Conservation (phyloP, 2,888 invertebrate species). For the Epinotia ramella region DNA sequence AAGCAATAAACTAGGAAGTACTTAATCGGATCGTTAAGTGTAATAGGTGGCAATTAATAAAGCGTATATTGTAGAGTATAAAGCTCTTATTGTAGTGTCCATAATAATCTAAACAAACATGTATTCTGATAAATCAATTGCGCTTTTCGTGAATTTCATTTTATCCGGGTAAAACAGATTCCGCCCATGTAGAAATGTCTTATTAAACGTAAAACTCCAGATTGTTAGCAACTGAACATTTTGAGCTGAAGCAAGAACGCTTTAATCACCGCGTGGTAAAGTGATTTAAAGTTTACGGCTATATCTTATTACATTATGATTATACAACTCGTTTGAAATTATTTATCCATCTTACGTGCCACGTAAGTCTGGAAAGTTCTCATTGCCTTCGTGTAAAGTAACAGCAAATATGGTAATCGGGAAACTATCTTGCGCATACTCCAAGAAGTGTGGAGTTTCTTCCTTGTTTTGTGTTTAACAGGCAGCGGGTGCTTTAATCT, state of each 20-base stretch:
- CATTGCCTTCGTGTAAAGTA: conserved; percentile 67
- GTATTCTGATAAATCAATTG: not conserved
- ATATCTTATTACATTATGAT: conserved; percentile 42
- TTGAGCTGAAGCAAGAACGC: conserved; percentile 6
- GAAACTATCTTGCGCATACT: conserved; percentile 54
- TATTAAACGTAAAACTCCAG: conserved; percentile 16
- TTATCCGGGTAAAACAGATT: not conserved
- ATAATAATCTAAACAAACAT: not conserved
- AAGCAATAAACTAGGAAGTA: not conserved
- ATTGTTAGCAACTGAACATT: conserved; percentile 36
- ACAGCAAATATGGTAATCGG: conserved; percentile 69
- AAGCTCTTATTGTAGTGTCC: not conserved
- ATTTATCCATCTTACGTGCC: conserved; percentile 63
- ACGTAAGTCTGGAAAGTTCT: conserved; percentile 69
- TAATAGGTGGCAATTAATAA: too few species aligned
- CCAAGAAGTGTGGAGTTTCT: conserved; percentile 35
- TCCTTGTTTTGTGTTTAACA: conserved; percentile 35
- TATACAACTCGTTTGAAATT: conserved; percentile 52
- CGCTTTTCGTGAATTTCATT: not conserved
- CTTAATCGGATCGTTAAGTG: not conserved
- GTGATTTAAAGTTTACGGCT: conserved; percentile 36
- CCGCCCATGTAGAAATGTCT: not conserved
- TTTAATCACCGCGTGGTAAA: conserved; percentile 33
- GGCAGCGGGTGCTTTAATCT: conserved; percentile 24
- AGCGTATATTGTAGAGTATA: not conserved